These are phyloP conservation scores for Megaustenia siamemsis DNA, from an alignment of 2,888 invertebrate genomes.

Conservation along the genomic window DNA sequence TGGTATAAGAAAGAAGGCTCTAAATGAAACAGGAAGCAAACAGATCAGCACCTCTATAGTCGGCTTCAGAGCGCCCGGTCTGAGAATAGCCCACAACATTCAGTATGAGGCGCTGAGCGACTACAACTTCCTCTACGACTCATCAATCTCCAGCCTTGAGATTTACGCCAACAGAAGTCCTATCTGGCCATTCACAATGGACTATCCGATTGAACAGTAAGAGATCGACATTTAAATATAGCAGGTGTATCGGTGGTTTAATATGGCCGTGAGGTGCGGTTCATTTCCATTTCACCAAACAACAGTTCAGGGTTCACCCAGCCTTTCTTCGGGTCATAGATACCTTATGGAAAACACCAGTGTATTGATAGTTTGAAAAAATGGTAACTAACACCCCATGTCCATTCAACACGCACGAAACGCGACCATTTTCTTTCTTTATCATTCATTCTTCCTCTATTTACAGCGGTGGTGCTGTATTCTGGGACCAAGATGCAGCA, in stretches of 20 bases:
- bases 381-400: too few species aligned
- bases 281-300: neutral
- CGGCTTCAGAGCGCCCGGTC: slow-evolving; percentile 93
- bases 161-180: slow-evolving; percentile 91
- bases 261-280: neutral
- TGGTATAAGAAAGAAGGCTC: neutral
- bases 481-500: too few species aligned
- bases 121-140: slow-evolving; percentile 94
- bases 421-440: too few species aligned
- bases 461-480: too few species aligned
- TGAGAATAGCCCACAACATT: slow-evolving; percentile 91
- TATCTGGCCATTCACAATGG: slow-evolving; percentile 95
- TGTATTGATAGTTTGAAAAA: too few species aligned
- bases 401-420: too few species aligned
- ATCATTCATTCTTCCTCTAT: too few species aligned
- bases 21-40: neutral
- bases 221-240: too few species aligned
- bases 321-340: too few species aligned
- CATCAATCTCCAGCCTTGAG: slow-evolving; percentile 89
- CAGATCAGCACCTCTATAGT: slow-evolving; percentile 24
- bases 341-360: too few species aligned
- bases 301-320: too few species aligned
- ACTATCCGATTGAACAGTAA: slow-evolving; percentile 80
- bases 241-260: too few species aligned
- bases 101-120: slow-evolving; percentile 96